Conservation (phyloP, 2,888 invertebrate genomes). For the Xestobium rufovillosum region DNA sequence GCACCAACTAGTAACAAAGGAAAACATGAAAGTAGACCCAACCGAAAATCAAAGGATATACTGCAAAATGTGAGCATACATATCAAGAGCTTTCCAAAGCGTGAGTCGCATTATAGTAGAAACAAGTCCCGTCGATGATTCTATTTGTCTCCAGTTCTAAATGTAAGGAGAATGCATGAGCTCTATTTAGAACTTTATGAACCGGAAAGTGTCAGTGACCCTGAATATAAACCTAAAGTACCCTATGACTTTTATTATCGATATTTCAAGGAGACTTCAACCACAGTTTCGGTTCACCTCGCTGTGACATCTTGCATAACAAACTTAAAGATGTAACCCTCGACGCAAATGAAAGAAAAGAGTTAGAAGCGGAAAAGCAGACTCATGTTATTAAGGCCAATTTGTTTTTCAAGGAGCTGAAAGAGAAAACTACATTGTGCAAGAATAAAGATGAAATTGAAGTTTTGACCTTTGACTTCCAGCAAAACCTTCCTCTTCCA, state of each 20-base stretch:
- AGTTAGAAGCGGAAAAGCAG: neutral
- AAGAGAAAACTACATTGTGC: slow-evolving; percentile 15
- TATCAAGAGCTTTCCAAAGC: neutral
- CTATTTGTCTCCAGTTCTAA: neutral
- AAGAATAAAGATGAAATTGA: slow-evolving; percentile 13
- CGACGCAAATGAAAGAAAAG: neutral
- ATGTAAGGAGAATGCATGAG: neutral
- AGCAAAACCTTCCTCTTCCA: slow-evolving; percentile 22
- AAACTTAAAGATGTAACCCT: neutral
- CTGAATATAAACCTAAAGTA: too few relatives aligned
- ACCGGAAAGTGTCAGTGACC: too few relatives aligned
- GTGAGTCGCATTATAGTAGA: neutral
- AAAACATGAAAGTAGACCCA: neutral
- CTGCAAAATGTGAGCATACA: neutral
- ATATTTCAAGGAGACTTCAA: slow-evolving; percentile 1
- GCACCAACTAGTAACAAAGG: neutral
- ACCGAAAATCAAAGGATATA: neutral
- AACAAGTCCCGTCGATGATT: neutral
- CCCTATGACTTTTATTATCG: neutral
- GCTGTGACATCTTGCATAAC: neutral
- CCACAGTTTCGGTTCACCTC: neutral
- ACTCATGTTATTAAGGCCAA: neutral
- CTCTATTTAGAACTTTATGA: neutral
- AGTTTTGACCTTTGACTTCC: slow-evolving; percentile 19
- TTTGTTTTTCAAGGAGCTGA: slow-evolving; percentile 7